phyloP scores from a whole-genome alignment of 2,888 invertebrate species.

The Monopis laevigella region DNA sequence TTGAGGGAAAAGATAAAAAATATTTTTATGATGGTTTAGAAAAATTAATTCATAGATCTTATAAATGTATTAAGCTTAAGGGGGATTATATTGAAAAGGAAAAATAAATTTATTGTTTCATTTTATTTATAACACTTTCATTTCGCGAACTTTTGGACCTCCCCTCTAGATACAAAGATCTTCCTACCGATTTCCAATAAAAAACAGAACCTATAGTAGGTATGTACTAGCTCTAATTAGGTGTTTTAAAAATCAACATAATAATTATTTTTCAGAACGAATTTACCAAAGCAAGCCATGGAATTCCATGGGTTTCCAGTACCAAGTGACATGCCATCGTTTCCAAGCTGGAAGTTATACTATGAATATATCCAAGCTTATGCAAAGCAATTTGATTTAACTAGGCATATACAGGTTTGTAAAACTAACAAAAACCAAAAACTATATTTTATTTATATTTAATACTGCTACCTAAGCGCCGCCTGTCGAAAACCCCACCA shows the following conservation, averaged over 20 bases:
- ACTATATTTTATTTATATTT: too few species aligned
- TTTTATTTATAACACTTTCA: too few species aligned
- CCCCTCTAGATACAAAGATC: neutral
- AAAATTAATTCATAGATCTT: too few species aligned
- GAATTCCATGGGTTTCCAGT: conserved; percentile 43
- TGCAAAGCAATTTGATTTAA: conserved; percentile 38
- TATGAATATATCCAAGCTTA: conserved; percentile 43
- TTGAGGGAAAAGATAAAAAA: too few species aligned
- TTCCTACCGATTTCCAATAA: neutral
- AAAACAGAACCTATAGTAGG: neutral
- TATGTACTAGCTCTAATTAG: neutral
- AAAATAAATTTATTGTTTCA: too few species aligned
- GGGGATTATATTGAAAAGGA: too few species aligned
- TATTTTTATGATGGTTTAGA: too few species aligned
- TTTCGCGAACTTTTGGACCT: too few species aligned
- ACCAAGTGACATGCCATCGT: conserved; percentile 39
- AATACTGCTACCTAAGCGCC: too few species aligned
- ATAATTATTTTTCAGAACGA: conserved; percentile 35
- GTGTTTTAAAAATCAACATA: neutral
- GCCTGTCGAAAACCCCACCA: too few species aligned
- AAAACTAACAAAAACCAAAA: neutral
- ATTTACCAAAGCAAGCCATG: conserved; percentile 57
- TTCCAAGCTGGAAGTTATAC: conserved; percentile 37
- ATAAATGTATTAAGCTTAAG: too few species aligned
- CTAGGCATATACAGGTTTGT: conserved; percentile 42